Conservation (phyloP, 2,888 invertebrate genomes). For the Linnaemya tessellans region DNA sequence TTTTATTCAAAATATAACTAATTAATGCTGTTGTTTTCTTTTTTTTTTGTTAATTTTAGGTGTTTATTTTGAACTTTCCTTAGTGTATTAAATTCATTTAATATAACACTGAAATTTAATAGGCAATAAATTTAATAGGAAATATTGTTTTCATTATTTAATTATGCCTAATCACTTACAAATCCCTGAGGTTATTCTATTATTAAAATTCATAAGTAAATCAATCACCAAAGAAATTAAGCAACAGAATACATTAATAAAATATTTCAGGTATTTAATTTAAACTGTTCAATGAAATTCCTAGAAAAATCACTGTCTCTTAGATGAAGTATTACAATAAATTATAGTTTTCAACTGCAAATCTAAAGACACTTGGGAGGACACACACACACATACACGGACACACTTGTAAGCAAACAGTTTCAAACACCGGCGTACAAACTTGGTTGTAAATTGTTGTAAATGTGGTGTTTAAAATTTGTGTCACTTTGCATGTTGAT, state of each 20-base stretch:
- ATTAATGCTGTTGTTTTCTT: no score
- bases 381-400: neutral
- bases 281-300: slow-evolving; percentile 1
- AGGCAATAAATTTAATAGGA: no score
- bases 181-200: neutral
- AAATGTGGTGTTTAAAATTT: slow-evolving; percentile 66
- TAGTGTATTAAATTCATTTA: no score
- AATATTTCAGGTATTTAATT: neutral
- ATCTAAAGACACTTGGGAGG: slow-evolving; percentile 9
- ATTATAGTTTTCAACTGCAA: slow-evolving; percentile 37
- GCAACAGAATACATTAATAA: neutral
- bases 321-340: slow-evolving; percentile 39
- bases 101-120: no score
- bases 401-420: slow-evolving; percentile 7
- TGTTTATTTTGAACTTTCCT: no score
- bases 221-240: neutral
- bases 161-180: neutral
- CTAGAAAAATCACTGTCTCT: slow-evolving; percentile 22
- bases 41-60: no score
- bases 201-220: neutral
- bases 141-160: neutral
- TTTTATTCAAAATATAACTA: no score
- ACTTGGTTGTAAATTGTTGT: slow-evolving; percentile 47
- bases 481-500: slow-evolving; percentile 67
- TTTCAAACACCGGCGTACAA: neutral